Base-by-base conservation (phyloP, 1,140 invertebrate genomes). In the Pararge aegeria region DNA sequence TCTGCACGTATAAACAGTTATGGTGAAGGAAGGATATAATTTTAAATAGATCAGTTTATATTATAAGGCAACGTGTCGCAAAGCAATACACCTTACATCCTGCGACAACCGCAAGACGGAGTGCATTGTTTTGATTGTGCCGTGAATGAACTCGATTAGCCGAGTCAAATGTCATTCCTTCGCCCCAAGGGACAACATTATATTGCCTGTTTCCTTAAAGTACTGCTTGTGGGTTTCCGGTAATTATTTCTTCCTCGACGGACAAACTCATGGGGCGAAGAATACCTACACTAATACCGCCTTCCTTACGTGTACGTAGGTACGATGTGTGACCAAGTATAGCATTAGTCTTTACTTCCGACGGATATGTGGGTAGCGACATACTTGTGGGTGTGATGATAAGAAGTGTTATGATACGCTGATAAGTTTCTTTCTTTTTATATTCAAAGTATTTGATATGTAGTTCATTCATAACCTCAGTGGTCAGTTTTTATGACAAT, bases 101-200 rank as follows among this genome's bases (percentile, higher is more conserved):
- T 84, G 80, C 64, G 65, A 18, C 64, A 60, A 84, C 80, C 75
- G 71, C 76, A 85, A 81, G 55, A 64, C 55, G 58, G 18, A 74
- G 68, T 67, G 68, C 70, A 70, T 80, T 84, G 78, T 83, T 83
- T 78, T 80, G 83, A 81, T 80, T 83, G 63, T 56, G 64, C 69
- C 70, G 73, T 78, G 71, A 80, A 75, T 73, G 73, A 70, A 78
- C 74, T 78, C 73, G 78, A 86, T 89, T 87, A 75, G 76, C 68
- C 57, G 73, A 82, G 79, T 84, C 81, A 89, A 89, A 87, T 89
- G 86, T 86, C 86, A 86, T 72, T 75, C 63, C 71, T 80, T 75
- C 73, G 78, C 83, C 83, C 83, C 71, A 80, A 71, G 68, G 61
- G 69, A 71, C 68, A 70, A 61, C 68, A 64, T 75, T 72, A 73